phyloP scores from a whole-genome alignment of 2,888 invertebrate species.

The Diadegma fenestrale region DNA sequence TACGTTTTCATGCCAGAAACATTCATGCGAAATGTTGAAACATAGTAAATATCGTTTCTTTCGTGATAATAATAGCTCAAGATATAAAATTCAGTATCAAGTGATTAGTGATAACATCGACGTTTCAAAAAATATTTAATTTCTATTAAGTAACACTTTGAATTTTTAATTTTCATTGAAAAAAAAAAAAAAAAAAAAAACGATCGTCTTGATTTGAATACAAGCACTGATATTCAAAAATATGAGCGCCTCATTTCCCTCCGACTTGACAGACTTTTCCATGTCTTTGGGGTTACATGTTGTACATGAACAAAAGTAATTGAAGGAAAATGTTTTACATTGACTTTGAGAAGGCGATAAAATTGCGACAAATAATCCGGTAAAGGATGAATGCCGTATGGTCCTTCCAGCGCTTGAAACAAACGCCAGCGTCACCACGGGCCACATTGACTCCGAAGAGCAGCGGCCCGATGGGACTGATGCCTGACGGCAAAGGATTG shows the following conservation, averaged over 20 bases:
- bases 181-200: background rate
- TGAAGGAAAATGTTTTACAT: background rate
- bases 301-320: too few species aligned
- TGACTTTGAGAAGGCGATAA: background rate
- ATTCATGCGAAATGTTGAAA: background rate
- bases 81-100: background rate
- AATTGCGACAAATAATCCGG: too few species aligned
- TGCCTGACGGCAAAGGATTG: too few species aligned
- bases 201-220: background rate
- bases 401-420: background rate
- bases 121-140: constrained; percentile 15
- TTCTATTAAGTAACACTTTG: constrained; percentile 54
- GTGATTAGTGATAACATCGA: constrained; percentile 1
- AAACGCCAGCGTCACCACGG: too few species aligned
- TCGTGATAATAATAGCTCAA: background rate
- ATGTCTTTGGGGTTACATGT: too few species aligned
- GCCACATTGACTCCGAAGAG: too few species aligned
- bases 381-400: background rate
- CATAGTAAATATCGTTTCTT: background rate
- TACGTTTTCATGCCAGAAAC: background rate
- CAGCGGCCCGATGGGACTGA: too few species aligned
- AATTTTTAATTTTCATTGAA: constrained; percentile 25
- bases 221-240: background rate
- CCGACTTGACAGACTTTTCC: too few species aligned
- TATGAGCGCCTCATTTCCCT: too few species aligned